Conservation (phyloP, 64 coral and sea anemone genomes). For the Exaiptasia diaphana region DNA sequence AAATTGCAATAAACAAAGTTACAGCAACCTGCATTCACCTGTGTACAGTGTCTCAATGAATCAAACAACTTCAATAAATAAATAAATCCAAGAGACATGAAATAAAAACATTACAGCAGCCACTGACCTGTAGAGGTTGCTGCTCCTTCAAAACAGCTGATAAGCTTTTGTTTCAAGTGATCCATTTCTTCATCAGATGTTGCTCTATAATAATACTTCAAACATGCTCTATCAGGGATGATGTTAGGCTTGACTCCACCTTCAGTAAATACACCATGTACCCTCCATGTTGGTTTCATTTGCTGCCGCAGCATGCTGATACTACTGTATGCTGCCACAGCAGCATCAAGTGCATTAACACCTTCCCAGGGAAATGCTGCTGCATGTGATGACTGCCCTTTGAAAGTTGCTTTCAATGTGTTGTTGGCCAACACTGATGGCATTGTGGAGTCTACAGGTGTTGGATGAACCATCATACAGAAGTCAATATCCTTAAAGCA, state of each 20-base stretch:
- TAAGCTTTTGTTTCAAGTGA: constrained; percentile 33
- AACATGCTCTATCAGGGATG: constrained; percentile 66
- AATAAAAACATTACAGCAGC: no score
- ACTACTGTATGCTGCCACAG: constrained; percentile 70
- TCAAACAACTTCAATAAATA: no score
- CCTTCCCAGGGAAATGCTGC: constrained; percentile 81
- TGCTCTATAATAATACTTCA: constrained; percentile 57
- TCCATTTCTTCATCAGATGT: constrained; percentile 39
- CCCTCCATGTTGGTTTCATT: constrained; percentile 81
- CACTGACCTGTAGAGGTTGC: constrained; percentile 68
- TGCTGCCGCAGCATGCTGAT: constrained; percentile 66
- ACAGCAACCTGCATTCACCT: no score
- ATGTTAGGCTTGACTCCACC: constrained; percentile 70
- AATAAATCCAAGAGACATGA: no score
- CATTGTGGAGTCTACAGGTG: constrained; percentile 38
- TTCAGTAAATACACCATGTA: constrained; percentile 74
- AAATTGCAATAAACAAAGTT: no score
- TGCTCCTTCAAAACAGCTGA: constrained; percentile 71
- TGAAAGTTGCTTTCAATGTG: constrained; percentile 37
- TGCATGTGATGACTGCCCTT: constrained; percentile 56
- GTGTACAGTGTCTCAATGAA: no score
- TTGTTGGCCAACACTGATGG: constrained; percentile 21
- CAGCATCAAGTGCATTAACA: constrained; percentile 84
- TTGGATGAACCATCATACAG: constrained; percentile 78
- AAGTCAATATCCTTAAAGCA: constrained; percentile 89